Conservation (phyloP, 2,888 invertebrate genomes). For the Ryuthela nishihirai region DNA sequence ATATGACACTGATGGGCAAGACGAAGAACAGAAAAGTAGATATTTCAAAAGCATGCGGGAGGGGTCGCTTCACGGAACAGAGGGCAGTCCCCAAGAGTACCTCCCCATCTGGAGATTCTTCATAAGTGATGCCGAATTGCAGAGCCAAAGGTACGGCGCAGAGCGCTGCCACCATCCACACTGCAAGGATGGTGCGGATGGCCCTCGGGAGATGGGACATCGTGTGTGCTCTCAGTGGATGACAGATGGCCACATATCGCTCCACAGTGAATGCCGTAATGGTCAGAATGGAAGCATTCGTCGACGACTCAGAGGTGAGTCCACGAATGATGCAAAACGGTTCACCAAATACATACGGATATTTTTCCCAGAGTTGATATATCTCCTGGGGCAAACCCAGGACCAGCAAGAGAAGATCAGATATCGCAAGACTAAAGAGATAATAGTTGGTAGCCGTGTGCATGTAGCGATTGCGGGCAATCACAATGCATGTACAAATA, state of each 20-base stretch:
- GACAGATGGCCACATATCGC: conserved; percentile 79
- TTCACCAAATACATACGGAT: conserved; percentile 61
- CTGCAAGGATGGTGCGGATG: conserved; percentile 69
- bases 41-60: conserved; percentile 70
- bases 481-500: conserved; percentile 74
- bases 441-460: conserved; percentile 81
- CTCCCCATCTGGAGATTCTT: conserved; percentile 27
- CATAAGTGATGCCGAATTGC: conserved; percentile 66
- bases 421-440: conserved; percentile 72
- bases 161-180: conserved; percentile 68
- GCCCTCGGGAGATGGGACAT: conserved; percentile 79
- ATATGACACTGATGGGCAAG: conserved; percentile 79
- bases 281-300: conserved; percentile 66
- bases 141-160: conserved; percentile 55
- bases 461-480: conserved; percentile 70
- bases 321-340: conserved; percentile 71
- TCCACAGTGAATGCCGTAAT: conserved; percentile 86
- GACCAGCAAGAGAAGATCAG: conserved; percentile 74
- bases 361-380: conserved; percentile 51
- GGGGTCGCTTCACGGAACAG: conserved; percentile 60
- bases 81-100: conserved; percentile 57
- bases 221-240: conserved; percentile 76
- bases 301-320: conserved; percentile 72
- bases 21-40: conserved; percentile 77
- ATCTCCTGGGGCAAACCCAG: conserved; percentile 79